Percentiles rank a stretch among this genome's conserved stretches.
phyloP scores from a whole-genome alignment of 2,888 invertebrate genomes.

The Drosophila subsilvestris region DNA sequence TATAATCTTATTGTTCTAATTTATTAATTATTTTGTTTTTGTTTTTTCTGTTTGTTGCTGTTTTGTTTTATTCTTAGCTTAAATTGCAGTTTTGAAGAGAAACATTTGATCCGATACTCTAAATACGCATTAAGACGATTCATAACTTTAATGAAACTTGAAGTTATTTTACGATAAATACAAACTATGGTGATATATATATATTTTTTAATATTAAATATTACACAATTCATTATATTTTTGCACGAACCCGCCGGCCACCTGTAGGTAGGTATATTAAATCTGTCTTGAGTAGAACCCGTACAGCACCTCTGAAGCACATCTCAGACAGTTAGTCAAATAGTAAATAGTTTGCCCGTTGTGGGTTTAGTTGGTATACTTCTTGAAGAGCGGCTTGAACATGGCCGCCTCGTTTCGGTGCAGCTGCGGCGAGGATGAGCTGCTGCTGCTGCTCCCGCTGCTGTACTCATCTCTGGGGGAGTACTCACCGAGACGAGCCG shows the following conservation, averaged over 20 bases:
- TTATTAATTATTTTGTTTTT: constrained; percentile 18
- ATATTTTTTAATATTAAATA: constrained; percentile 45
- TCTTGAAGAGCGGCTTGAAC: constrained; percentile 96
- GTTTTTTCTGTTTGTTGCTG: too few species aligned
- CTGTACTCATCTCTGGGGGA: constrained; percentile 77
- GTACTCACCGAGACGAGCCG: constrained; percentile 77
- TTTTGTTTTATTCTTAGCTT: constrained; percentile 26
- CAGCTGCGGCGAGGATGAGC: constrained; percentile 74
- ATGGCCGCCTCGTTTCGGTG: constrained; percentile 84
- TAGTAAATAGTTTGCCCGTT: not conserved
- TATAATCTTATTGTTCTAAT: constrained; percentile 70
- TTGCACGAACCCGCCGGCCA: constrained; percentile 70
- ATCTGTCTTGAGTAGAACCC: constrained; percentile 15
- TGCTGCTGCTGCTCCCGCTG: constrained; percentile 72
- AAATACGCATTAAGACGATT: constrained; percentile 24
- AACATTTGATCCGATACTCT: constrained; percentile 44
- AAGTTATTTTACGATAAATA: constrained; percentile 36
- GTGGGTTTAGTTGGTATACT: constrained; percentile 85
- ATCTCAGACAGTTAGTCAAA: not conserved
- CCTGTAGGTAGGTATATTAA: constrained; percentile 1
- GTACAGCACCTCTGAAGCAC: not conserved
- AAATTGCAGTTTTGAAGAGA: constrained; percentile 42
- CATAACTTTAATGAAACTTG: constrained; percentile 46
- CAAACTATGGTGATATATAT: constrained; percentile 16
- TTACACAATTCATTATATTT: constrained; percentile 71